phyloP scores from a whole-genome alignment of 2,797 vertebrate genomes.

The Molothrus aeneus region DNA sequence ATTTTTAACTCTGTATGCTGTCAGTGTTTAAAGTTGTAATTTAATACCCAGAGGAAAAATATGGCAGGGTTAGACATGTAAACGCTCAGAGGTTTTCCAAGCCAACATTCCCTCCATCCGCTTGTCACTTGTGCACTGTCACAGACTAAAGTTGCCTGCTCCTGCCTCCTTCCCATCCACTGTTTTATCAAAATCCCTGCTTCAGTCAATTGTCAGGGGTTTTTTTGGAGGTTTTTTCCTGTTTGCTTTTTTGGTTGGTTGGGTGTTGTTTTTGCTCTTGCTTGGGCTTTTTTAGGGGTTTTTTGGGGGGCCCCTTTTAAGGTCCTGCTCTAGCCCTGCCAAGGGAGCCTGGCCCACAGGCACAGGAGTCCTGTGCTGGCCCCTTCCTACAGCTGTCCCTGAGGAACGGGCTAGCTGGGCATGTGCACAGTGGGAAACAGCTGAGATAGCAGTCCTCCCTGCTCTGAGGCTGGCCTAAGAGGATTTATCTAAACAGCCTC shows the following conservation, averaged over 20 bases:
- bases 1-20: background rate
- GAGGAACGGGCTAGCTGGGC: background rate
- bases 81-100: background rate
- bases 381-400: background rate
- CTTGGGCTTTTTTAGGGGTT: background rate
- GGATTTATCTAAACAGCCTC: background rate
- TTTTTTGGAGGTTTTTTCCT: background rate
- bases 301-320: too few species aligned
- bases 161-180: background rate
- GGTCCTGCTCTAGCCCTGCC: background rate
- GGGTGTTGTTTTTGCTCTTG: background rate
- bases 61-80: background rate
- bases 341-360: background rate
- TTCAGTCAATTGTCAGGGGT: accelerated
- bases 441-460: background rate
- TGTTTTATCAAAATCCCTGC: background rate
- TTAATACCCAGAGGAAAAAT: conserved; percentile 16
- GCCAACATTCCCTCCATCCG: background rate
- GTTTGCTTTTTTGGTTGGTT: background rate
- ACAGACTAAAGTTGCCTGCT: background rate
- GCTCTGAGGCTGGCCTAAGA: background rate
- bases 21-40: conserved; percentile 31
- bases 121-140: background rate
- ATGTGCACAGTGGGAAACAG: accelerated
- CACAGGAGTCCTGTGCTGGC: accelerated